Base-by-base conservation (phyloP, 1,140 invertebrate genomes). In the Yoshiicerus persimilis region DNA sequence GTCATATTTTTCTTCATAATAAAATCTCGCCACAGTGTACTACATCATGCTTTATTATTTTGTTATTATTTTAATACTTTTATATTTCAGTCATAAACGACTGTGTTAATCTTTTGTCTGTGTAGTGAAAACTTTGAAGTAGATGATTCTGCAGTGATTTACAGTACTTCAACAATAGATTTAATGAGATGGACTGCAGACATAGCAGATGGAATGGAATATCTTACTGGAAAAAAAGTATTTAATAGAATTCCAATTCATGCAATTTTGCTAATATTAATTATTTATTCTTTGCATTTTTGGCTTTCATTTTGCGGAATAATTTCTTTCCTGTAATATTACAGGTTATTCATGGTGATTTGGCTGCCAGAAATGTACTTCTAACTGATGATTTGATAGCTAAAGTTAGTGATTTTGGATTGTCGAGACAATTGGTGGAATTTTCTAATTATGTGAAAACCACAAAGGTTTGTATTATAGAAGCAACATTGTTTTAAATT, bases 281-380 rank as follows among this genome's bases (percentile, higher is more conserved):
- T n/a, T n/a, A n/a, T n/a, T n/a, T n/a, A n/a, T n/a, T n/a, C n/a
- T n/a, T n/a, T n/a, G n/a, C n/a, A n/a, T n/a, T n/a, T n/a, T n/a
- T n/a, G n/a, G n/a, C n/a, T n/a, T n/a, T n/a, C n/a, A n/a, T n/a
- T n/a, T n/a, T n/a, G n/a, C n/a, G n/a, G n/a, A n/a, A n/a, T n/a
- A n/a, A n/a, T n/a, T n/a, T n/a, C n/a, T n/a, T n/a, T n/a, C n/a
- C n/a, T n/a, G n/a, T n/a, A n/a, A n/a, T n/a, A n/a, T n/a, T 13
- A 75, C 9, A 47, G 34, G 41, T 85, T n/a, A 85, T 56, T n/a
- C 84, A 85, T 47, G 84, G 84, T 11, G 84, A 85, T 41, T n/a
- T 85, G 2, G 84, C 84, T 30, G 41, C 80, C 13, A 84, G 34
- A 38, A 84, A 84, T 38, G 80, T 84, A 36, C 80, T 84, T 27